Evolutionary conservation across 2,797 vertebrate species (phyloP), one percentile per base, ranked within the genome.

Genomic region (Karalla daura): DNA sequence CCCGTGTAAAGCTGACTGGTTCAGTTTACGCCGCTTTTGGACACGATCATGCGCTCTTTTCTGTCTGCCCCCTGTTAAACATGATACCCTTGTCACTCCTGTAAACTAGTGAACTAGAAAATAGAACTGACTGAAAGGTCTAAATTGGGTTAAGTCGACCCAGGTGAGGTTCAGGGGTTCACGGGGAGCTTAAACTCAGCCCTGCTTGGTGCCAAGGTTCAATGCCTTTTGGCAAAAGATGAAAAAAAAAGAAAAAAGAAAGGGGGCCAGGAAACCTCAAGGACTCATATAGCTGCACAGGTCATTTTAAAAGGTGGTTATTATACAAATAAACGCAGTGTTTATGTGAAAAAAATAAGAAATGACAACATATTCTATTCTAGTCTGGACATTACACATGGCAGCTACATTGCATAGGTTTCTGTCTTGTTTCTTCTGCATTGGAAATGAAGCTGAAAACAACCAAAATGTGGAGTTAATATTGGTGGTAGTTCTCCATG

Each of bases 121-220:
- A 66, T 11, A 60, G 47, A 61, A 0, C 27, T 10, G 21, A 45
- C 25, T 41, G 18, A 74, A 56, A 46, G 24, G 20, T 63, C 20
- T 45, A 20, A 44, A 53, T 27, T 32, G 5, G 43, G 18, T 63
- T 23, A 28, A 52, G 44, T 53, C 9, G 1, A 59, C 33, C 41
- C 46, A 56, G 56, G 56, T 80, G 63, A 69, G 9, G 44, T 59
- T 52, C 23, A 14, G 2, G 14, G 7, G 67, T 83, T 86, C 51
- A 76, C 18, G 47, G 21, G 2, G 1, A 17, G 68, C 36, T 60
- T 32, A 76, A 53, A 67, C 14, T 21, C 36, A 33, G 13, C 6
- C n/a, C 53, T 39, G n/a, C 6, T n/a, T 28, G 12, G 17, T n/a
- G 28, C 44, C 13, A 65, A 61, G 54, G 39, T 53, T 56, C 14